Conservation (phyloP, 2,797 vertebrate genomes). For the Schizopygopsis malacanthus region DNA sequence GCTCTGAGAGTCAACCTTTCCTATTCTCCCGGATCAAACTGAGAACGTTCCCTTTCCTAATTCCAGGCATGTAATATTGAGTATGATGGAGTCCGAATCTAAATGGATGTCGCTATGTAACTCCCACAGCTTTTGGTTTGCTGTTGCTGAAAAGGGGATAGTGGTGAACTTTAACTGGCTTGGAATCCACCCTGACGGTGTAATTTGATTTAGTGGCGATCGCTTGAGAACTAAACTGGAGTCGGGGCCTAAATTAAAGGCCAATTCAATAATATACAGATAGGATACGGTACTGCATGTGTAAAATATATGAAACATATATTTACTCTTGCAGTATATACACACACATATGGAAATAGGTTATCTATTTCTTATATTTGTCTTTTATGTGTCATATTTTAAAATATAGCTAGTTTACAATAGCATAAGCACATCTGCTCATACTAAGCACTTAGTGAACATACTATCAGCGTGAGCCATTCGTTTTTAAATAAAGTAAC, state of each 20-base stretch:
- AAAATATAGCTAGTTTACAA: no score
- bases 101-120: not conserved
- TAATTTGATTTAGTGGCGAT: constrained; percentile 19
- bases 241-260: not conserved
- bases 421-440: no score
- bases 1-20: not conserved
- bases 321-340: no score
- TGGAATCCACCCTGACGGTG: not conserved
- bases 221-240: not conserved
- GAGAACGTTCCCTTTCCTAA: not conserved
- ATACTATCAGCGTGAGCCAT: no score
- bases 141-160: not conserved
- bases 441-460: no score
- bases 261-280: not conserved
- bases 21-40: not conserved
- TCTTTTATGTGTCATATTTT: no score
- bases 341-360: no score
- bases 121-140: not conserved
- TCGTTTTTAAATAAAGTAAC: no score
- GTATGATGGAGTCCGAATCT: not conserved
- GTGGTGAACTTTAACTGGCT: not conserved
- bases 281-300: no score
- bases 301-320: no score
- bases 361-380: no score
- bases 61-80: not conserved